Evolutionary conservation across 2,113 vertebrate species (phyloP), one percentile per base, ranked within the genome.

Genomic region (Bagarius yarrelli): DNA sequence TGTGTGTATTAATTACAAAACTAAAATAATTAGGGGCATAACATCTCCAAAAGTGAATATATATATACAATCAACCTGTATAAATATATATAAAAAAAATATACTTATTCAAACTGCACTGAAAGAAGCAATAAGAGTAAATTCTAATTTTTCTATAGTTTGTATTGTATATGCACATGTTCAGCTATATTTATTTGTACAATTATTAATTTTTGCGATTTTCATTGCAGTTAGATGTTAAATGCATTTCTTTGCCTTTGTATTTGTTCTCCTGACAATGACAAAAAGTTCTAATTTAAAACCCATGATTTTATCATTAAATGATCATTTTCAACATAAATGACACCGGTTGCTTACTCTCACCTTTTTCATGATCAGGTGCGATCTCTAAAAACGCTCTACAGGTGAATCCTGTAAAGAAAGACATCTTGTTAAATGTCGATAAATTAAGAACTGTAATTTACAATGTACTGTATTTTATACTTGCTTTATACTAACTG

Each of bases 281-380:
- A n/a, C n/a, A n/a, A n/a, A n/a, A n/a, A n/a, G n/a, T n/a, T n/a
- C n/a, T n/a, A n/a, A n/a, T n/a, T 4, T 60, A 27, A 25, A 27
- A 25, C 12, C 12, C n/a, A n/a, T 60, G 57, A 4, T 27, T 63
- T 63, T n/a, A 1, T 60, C 15, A 27, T 13, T 1, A 61, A 30
- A 30, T 18, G 1, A 61, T 30, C 19, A 11, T 11, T 63, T 6
- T 69, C 18, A 30, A 52, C 4, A 70, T 21, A 50, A 56, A 25
- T 64, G 32, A 66, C 76, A 76, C 19, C 18, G 56, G 16, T 83
- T 34, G 78, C 66, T 83, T n/a, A n/a, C 67, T 90, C 91, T 78
- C 86, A 97, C 96, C 96, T 96, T 86, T 90, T 86, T 96, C 95
- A 78, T 94, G 89, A 81, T 93, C 89, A 55, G 96, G 95, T 21